phyloP scores from a whole-genome alignment of 2,113 vertebrate species.

The Callithrix jacchus region DNA sequence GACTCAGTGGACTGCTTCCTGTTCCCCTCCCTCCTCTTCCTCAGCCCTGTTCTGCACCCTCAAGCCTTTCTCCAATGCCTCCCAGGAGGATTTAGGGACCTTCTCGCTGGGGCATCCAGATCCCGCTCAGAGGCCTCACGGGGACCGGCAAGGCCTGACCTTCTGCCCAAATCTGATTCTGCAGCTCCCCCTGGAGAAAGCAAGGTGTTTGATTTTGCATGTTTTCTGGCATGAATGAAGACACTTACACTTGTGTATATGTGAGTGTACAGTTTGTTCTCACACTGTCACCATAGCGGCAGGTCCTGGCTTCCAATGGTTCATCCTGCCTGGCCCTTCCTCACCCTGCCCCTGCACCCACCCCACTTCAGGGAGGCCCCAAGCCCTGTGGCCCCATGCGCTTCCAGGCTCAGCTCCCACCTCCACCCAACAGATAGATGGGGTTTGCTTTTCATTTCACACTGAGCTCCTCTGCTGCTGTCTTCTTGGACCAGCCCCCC shows the following conservation, averaged over 20 bases:
- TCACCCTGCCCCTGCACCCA: neutral
- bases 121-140: neutral
- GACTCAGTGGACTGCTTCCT: constrained; percentile 12
- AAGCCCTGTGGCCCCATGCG: neutral
- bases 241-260: constrained; percentile 84
- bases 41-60: constrained; percentile 40
- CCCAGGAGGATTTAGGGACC: too few species aligned
- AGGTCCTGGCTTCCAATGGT: constrained; percentile 75
- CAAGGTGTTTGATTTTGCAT: constrained; percentile 82
- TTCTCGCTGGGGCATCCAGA: neutral
- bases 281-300: constrained; percentile 82
- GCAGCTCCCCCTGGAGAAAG: constrained; percentile 72
- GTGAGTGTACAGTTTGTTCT: constrained; percentile 85
- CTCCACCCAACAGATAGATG: constrained; percentile 47
- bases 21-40: neutral
- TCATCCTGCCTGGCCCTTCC: constrained; percentile 54
- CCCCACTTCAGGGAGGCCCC: neutral
- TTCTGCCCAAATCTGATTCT: constrained; percentile 30
- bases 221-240: constrained; percentile 87
- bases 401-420: neutral
- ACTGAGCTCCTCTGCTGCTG: constrained; percentile 59
- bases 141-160: constrained; percentile 64
- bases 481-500: constrained; percentile 49
- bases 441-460: constrained; percentile 59
- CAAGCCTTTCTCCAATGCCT: too few species aligned